Evolutionary conservation across 2,888 invertebrate genomes (phyloP).

Genomic region (Tipula confusa): DNA sequence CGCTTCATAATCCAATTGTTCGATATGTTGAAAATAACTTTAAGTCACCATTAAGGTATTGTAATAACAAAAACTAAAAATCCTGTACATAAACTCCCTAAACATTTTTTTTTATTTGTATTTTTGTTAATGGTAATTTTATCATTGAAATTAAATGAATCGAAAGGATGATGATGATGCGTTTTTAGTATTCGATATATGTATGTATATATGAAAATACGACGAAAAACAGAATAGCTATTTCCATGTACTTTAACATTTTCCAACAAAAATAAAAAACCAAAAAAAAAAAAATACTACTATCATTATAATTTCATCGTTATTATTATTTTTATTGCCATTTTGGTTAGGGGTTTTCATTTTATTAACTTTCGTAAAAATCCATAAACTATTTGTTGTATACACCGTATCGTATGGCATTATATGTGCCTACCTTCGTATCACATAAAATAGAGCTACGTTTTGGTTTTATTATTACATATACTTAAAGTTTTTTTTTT

Average conservation of each 20-base stretch:
- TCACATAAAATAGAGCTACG: background rate
- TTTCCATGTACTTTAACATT: background rate
- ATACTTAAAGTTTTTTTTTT: too few relatives aligned
- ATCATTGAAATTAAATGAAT: background rate
- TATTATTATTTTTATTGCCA: background rate
- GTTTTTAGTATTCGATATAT: background rate
- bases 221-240: background rate
- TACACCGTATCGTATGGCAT: background rate
- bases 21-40: too few relatives aligned
- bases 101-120: background rate
- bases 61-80: too few relatives aligned
- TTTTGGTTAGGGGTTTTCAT: background rate
- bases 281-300: too few relatives aligned
- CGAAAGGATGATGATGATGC: background rate
- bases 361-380: background rate
- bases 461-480: background rate
- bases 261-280: background rate
- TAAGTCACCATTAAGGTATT: too few relatives aligned
- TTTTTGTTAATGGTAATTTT: background rate
- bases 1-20: too few relatives aligned
- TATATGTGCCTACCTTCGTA: background rate
- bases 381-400: slow-evolving; percentile 13
- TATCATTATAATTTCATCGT: background rate
- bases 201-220: background rate
- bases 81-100: background rate